These are phyloP conservation scores for Schizothorax lantsangensis DNA, from an alignment of 2,797 vertebrate genomes.

Conservation along the genomic window DNA sequence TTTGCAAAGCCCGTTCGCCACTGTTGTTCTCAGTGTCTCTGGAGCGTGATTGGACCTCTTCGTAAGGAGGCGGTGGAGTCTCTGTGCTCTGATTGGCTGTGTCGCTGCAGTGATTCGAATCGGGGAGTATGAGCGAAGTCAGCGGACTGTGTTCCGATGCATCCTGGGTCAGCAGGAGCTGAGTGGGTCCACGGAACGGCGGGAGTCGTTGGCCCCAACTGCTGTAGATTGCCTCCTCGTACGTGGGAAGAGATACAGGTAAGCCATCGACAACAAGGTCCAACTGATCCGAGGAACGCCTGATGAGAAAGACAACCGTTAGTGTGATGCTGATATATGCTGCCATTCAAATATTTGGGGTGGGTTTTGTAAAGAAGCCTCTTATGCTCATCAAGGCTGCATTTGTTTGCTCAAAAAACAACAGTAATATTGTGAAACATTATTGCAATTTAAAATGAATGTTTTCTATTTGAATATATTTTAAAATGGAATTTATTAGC, in stretches of 20 bases:
- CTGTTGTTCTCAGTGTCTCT: slow-evolving; percentile 51
- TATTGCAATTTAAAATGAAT: neutral
- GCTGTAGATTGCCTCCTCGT: slow-evolving; percentile 80
- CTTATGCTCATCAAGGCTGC: neutral
- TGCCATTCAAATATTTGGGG: neutral
- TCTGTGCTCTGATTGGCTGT: slow-evolving; percentile 59
- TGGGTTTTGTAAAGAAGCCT: neutral
- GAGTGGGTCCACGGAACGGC: slow-evolving; percentile 67
- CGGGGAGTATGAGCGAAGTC: slow-evolving; percentile 59
- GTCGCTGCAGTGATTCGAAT: slow-evolving; percentile 54
- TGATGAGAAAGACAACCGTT: slow-evolving; percentile 56
- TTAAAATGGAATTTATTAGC: neutral
- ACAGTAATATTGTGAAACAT: neutral
- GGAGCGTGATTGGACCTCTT: slow-evolving; percentile 67
- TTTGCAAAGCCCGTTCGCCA: slow-evolving; percentile 59
- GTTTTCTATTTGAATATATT: neutral
- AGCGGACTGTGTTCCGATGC: slow-evolving; percentile 56
- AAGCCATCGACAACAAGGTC: slow-evolving; percentile 78
- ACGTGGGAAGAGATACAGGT: slow-evolving; percentile 76
- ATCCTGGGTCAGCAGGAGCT: slow-evolving; percentile 76
- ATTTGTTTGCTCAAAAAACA: neutral
- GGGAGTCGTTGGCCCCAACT: slow-evolving; percentile 77
- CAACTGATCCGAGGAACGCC: slow-evolving; percentile 79
- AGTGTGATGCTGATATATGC: neutral
- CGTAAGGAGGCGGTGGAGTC: slow-evolving; percentile 75